These are phyloP conservation scores for Agrotis puta DNA, from an alignment of 2,888 invertebrate genomes.

Conservation along the genomic window DNA sequence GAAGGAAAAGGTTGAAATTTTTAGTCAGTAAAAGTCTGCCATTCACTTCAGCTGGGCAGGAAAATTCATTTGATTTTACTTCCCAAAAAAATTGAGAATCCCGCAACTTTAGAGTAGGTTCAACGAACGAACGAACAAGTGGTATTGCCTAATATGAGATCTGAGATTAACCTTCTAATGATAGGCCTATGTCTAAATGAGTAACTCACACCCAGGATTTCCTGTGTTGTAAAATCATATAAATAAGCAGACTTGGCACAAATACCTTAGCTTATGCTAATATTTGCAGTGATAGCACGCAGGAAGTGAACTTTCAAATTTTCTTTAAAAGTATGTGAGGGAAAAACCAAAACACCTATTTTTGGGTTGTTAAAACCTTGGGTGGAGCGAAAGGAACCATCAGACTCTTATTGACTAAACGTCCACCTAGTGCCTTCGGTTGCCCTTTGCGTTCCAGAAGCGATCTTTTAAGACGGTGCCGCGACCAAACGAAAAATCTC, in stretches of 20 bases:
- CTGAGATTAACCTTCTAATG: background rate
- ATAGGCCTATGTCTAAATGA: background rate
- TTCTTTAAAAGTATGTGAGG: background rate
- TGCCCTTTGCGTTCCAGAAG: too few relatives aligned
- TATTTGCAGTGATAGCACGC: background rate
- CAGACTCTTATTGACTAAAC: background rate
- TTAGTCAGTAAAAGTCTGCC: too few relatives aligned
- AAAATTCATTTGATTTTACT: too few relatives aligned
- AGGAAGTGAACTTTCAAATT: background rate
- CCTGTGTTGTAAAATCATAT: constrained; percentile 17
- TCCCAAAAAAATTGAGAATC: too few relatives aligned
- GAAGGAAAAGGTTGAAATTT: too few relatives aligned
- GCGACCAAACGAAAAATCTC: too few relatives aligned
- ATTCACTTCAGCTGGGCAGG: too few relatives aligned
- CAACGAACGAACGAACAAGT: background rate
- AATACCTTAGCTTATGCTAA: constrained; percentile 21
- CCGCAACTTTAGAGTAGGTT: too few relatives aligned
- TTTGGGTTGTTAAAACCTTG: too few relatives aligned
- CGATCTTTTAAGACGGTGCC: too few relatives aligned
- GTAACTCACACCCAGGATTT: constrained; percentile 29
- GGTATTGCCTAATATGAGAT: background rate
- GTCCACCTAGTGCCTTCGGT: too few relatives aligned
- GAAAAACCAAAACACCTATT: background rate
- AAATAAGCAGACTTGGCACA: constrained; percentile 15
- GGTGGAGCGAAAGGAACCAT: too few relatives aligned